A percentile compares a stretch with the other conserved stretches of the same genome.
Conservation (phyloP, 2,113 vertebrate species). For the Bettongia penicillata region DNA sequence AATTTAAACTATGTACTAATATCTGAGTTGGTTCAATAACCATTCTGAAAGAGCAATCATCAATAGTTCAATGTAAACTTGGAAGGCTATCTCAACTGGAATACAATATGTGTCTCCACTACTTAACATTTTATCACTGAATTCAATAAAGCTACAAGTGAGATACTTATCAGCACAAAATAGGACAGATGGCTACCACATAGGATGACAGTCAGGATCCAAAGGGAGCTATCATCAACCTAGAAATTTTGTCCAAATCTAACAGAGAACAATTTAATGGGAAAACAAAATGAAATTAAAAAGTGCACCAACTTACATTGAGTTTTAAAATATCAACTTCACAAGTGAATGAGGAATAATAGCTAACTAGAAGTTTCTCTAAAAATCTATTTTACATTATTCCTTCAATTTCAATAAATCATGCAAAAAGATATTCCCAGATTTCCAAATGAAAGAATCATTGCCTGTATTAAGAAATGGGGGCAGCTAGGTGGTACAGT, state of each 20-base stretch:
- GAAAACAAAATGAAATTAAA: not conserved
- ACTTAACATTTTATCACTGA: not conserved
- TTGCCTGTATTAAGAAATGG: not conserved
- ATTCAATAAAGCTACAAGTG: not conserved
- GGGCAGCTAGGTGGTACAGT: no score
- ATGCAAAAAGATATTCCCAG: not conserved
- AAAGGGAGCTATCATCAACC: not conserved
- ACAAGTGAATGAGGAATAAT: fast-evolving
- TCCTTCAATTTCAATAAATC: not conserved
- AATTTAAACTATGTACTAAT: not conserved
- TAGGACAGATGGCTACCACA: not conserved
- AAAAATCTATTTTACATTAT: not conserved
- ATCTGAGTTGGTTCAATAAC: not conserved
- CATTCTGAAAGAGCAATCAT: not conserved
- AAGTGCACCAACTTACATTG: not conserved
- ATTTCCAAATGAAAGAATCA: not conserved
- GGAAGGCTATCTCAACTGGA: not conserved
- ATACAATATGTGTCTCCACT: not conserved
- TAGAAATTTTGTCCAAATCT: not conserved
- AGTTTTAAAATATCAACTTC: not conserved
- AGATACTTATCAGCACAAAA: not conserved
- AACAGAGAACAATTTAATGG: not conserved
- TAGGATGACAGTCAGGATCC: not conserved
- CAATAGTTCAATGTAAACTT: not conserved
- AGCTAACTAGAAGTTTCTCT: not conserved